phyloP scores from a whole-genome alignment of 2,888 invertebrate species.

The Dicyrtomina minuta region DNA sequence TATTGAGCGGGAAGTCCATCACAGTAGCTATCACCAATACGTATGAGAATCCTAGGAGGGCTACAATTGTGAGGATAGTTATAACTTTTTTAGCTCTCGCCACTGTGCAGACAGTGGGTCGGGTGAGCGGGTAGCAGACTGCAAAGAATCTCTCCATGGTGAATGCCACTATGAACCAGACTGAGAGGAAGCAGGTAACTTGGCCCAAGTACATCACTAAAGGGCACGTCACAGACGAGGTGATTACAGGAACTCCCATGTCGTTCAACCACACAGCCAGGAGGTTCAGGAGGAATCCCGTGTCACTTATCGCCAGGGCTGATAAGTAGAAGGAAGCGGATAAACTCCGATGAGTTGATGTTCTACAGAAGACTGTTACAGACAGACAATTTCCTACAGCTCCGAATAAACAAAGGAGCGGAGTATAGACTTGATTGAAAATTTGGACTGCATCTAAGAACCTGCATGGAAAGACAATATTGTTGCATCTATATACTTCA shows the following conservation, averaged over 20 bases:
- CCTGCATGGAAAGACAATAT: neutral
- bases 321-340: constrained; percentile 78
- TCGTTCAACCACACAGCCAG: constrained; percentile 68
- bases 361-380: constrained; percentile 70
- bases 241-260: constrained; percentile 40
- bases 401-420: constrained; percentile 69
- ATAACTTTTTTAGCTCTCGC: constrained; percentile 69
- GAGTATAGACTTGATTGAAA: constrained; percentile 61
- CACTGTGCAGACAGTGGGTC: constrained; percentile 72
- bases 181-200: constrained; percentile 73
- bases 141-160: constrained; percentile 78
- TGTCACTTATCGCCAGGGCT: constrained; percentile 75
- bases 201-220: constrained; percentile 70
- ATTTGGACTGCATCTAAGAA: constrained; percentile 26
- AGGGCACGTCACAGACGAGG: constrained; percentile 66
- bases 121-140: constrained; percentile 68
- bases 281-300: constrained; percentile 69
- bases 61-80: constrained; percentile 58
- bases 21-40: constrained; percentile 45
- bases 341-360: constrained; percentile 67
- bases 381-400: constrained; percentile 73
- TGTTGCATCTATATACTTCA: no score
- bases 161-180: constrained; percentile 83
- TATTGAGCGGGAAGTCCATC: constrained; percentile 17
- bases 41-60: constrained; percentile 45